Percentiles rank a stretch among this genome's conserved stretches.
phyloP scores from a whole-genome alignment of 2,888 invertebrate genomes.

The Chrysina gloriosa region DNA sequence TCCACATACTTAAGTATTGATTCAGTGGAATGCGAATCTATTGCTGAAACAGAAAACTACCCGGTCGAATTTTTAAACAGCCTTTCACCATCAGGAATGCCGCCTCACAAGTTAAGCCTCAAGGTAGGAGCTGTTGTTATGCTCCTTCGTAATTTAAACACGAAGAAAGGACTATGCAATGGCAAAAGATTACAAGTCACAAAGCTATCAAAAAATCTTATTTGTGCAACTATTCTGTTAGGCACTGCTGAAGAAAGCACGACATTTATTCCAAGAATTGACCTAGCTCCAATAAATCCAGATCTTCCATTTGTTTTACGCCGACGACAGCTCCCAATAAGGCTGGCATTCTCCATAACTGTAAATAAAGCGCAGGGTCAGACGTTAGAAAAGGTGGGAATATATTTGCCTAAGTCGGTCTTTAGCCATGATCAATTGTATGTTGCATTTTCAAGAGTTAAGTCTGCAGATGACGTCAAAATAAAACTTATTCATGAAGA shows the following conservation, averaged over 20 bases:
- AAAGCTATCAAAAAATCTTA: background rate
- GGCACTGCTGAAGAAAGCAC: background rate
- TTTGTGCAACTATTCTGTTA: constrained; percentile 20
- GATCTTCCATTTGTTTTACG: constrained; percentile 48
- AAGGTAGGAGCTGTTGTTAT: constrained; percentile 50
- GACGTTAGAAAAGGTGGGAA: constrained; percentile 13
- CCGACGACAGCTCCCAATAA: constrained; percentile 52
- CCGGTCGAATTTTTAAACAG: constrained; percentile 41
- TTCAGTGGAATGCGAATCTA: constrained; percentile 1
- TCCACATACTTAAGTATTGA: constrained; percentile 33
- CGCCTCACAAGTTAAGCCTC: constrained; percentile 48
- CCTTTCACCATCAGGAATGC: constrained; percentile 44
- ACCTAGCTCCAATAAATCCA: constrained; percentile 25
- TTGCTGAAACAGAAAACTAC: constrained; percentile 27
- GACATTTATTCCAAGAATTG: constrained; percentile 32
- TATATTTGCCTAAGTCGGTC: constrained; percentile 5
- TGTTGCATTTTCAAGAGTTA: constrained; percentile 17
- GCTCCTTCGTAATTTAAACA: constrained; percentile 48
- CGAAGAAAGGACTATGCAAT: constrained; percentile 48
- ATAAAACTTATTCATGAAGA: background rate
- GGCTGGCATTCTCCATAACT: constrained; percentile 52
- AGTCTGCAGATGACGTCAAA: background rate
- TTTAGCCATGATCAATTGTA: constrained; percentile 34
- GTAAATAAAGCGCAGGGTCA: constrained; percentile 56
- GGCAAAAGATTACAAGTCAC: constrained; percentile 41